A percentile compares a stretch with the other conserved stretches of the same genome.
Conservation (phyloP, 2,113 vertebrate genomes). For the Myrmophylax atrothorax region DNA sequence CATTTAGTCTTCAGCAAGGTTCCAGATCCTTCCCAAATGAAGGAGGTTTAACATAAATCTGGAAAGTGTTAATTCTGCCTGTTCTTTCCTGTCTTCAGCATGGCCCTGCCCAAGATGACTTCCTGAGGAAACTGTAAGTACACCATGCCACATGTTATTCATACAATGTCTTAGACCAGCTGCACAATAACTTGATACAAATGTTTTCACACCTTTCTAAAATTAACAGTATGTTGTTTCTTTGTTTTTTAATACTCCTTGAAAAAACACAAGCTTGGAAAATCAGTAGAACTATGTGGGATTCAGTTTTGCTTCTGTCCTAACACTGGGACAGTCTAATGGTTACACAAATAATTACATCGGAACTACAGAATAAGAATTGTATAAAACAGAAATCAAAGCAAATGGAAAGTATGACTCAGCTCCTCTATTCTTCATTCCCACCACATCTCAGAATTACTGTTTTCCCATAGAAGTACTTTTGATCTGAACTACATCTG, state of each 20-base stretch:
- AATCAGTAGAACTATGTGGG: background rate
- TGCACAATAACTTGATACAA: background rate
- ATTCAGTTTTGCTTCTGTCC: background rate
- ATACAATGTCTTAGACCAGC: background rate
- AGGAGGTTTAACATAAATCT: background rate
- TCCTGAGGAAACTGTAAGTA: background rate
- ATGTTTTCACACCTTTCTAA: background rate
- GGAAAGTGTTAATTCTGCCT: background rate
- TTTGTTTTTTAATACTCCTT: background rate
- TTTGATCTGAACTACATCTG: constrained; percentile 12
- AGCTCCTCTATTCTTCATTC: background rate
- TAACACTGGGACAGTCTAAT: background rate
- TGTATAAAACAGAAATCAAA: constrained; percentile 1
- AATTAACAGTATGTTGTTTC: background rate
- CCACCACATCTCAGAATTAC: background rate
- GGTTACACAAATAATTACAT: background rate
- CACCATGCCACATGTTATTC: background rate
- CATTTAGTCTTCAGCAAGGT: background rate
- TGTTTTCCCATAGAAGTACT: background rate
- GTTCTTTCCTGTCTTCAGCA: background rate
- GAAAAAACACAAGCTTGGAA: background rate
- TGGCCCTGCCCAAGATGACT: background rate
- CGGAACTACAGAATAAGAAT: background rate
- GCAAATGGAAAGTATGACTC: background rate
- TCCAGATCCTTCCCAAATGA: background rate